phyloP scores from a whole-genome alignment of 30 jellyfish, hydroid and myxozoan species.

The Aurelia aurita complex sp. Pacific region DNA sequence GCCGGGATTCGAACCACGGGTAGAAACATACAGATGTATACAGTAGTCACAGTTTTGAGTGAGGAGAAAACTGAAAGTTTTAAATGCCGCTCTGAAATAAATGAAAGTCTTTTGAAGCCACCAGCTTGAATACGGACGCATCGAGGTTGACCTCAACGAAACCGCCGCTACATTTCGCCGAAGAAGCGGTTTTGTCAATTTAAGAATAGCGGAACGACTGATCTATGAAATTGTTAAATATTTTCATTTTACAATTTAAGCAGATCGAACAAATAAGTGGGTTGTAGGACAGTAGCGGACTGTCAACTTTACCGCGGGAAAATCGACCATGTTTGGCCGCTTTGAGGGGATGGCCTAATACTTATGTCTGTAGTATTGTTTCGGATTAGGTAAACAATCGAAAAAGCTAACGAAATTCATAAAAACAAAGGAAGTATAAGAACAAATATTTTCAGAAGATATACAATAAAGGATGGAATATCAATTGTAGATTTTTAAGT shows the following conservation, averaged over 20 bases:
- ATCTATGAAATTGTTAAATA: conserved; percentile 39
- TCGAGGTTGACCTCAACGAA: no score
- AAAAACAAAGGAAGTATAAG: conserved; percentile 39
- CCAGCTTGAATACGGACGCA: no score
- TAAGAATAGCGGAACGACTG: not conserved
- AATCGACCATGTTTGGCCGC: conserved; percentile 26
- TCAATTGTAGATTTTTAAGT: not conserved
- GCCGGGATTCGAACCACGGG: no score
- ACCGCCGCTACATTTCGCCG: no score
- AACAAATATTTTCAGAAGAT: conserved; percentile 34
- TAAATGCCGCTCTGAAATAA: no score
- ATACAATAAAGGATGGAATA: conserved; percentile 40
- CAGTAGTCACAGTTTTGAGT: no score
- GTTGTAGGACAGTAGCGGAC: conserved; percentile 12
- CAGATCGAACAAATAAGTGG: conserved; percentile 27
- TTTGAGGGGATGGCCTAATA: conserved; percentile 8
- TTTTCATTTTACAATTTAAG: conserved; percentile 24
- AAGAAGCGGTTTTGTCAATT: no score
- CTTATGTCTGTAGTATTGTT: conserved; percentile 21
- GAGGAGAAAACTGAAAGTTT: no score
- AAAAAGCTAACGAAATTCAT: conserved; percentile 18
- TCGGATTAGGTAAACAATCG: conserved; percentile 40
- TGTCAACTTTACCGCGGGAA: conserved; percentile 51
- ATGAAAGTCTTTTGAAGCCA: no score
- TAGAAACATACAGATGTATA: no score